Conservation (phyloP, 1,140 invertebrate species). For the Episyrphus balteatus region DNA sequence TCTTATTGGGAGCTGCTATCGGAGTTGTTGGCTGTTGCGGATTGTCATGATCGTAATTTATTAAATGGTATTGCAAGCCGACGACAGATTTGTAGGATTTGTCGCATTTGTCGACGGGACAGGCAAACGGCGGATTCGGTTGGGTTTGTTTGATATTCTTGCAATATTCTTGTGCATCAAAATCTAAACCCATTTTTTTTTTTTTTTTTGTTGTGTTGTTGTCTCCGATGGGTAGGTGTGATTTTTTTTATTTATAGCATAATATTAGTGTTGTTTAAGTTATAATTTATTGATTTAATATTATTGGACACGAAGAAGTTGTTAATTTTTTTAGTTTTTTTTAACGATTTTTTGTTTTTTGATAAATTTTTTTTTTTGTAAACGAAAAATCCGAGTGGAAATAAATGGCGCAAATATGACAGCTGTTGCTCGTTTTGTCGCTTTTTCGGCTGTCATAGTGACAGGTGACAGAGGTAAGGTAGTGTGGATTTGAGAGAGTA, state of each 20-base stretch:
- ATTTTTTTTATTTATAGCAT: conserved; percentile 3
- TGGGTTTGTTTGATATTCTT: conserved; percentile 66
- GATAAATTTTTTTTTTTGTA: conserved; percentile 3
- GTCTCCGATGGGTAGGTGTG: background rate
- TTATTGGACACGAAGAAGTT: conserved; percentile 9
- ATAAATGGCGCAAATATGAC: conserved; percentile 12
- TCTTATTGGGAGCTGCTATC: conserved; percentile 35
- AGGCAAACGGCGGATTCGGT: conserved; percentile 66
- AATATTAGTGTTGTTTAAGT: conserved; percentile 2
- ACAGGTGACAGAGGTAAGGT: background rate
- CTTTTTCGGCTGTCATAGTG: background rate
- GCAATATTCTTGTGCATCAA: conserved; percentile 75
- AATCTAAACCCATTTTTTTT: conserved; percentile 42
- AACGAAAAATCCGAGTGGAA: conserved; percentile 11
- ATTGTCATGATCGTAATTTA: conserved; percentile 71
- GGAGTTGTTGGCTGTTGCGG: conserved; percentile 42
- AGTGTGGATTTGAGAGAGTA: too few species aligned
- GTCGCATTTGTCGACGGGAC: conserved; percentile 70
- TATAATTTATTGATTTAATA: background rate
- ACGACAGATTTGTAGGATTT: conserved; percentile 75
- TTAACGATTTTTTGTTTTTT: conserved; percentile 6
- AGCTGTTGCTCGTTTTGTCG: conserved; percentile 3
- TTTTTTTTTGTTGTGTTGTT: conserved; percentile 3
- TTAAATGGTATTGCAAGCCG: conserved; percentile 75
- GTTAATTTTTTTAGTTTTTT: conserved; percentile 18